These are phyloP conservation scores for Tethea ocularis DNA, from an alignment of 2,888 invertebrate species.

Conservation along the genomic window DNA sequence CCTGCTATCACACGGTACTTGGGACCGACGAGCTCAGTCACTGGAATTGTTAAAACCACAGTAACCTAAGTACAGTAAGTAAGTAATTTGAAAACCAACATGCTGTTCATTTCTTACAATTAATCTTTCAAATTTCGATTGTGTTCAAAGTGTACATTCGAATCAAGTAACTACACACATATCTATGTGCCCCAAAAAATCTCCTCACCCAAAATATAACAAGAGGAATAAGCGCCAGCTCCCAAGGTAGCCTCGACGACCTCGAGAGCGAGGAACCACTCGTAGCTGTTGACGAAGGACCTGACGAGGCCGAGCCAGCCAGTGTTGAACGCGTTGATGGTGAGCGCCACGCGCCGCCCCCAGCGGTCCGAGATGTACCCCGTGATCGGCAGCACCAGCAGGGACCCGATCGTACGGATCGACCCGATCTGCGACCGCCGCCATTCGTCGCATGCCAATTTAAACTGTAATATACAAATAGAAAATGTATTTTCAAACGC, in stretches of 20 bases:
- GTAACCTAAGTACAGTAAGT: no score
- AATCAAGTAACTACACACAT: no score
- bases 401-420: constrained; percentile 88
- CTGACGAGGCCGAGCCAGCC: constrained; percentile 87
- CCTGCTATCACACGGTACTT: constrained; percentile 89
- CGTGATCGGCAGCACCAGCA: constrained; percentile 87
- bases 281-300: constrained; percentile 87
- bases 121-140: no score
- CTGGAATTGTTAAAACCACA: constrained; percentile 63
- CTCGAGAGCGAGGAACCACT: constrained; percentile 87
- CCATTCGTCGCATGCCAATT: constrained; percentile 87
- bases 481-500: neutral
- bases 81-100: no score
- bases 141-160: no score
- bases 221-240: constrained; percentile 88
- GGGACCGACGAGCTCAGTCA: constrained; percentile 91
- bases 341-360: constrained; percentile 86
- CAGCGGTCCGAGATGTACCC: constrained; percentile 90
- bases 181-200: neutral
- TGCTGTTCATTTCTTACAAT: neutral
- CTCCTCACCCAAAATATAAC: constrained; percentile 87
- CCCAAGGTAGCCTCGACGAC: constrained; percentile 88
- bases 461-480: constrained; percentile 72
- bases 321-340: constrained; percentile 85
- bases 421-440: constrained; percentile 89